A percentile compares a stretch with the other conserved stretches of the same genome.
phyloP scores from a whole-genome alignment of 2,888 invertebrate genomes.

The Orthosia incerta region DNA sequence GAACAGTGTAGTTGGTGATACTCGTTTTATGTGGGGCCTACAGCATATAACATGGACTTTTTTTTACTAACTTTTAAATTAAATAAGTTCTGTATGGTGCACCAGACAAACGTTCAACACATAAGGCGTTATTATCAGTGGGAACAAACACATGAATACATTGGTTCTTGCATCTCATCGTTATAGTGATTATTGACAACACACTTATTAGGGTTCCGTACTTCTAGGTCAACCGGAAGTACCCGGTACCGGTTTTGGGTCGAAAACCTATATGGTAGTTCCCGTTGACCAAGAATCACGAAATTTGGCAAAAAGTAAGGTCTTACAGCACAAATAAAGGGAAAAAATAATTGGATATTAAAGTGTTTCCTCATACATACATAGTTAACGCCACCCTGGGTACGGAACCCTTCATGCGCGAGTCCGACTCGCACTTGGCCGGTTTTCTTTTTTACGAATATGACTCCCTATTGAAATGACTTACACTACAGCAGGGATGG shows the following conservation, averaged over 20 bases:
- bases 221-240: no score
- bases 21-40: not conserved
- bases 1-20: constrained; percentile 20
- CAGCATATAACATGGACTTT: not conserved
- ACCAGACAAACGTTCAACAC: constrained; percentile 33
- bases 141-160: constrained; percentile 6
- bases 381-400: no score
- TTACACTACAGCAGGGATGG: not conserved
- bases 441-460: not conserved
- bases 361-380: no score
- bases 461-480: not conserved
- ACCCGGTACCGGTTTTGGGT: no score
- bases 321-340: no score
- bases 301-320: no score
- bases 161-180: constrained; percentile 4
- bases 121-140: constrained; percentile 8
- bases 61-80: constrained; percentile 2
- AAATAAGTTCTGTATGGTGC: not conserved
- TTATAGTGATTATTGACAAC: constrained; percentile 8
- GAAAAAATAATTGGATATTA: no score
- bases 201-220: no score
- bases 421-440: no score
- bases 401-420: no score
- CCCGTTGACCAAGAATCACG: no score
- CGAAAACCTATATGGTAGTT: no score